These are phyloP conservation scores for Archips xylosteana DNA, from an alignment of 2,888 invertebrate species.

Conservation along the genomic window DNA sequence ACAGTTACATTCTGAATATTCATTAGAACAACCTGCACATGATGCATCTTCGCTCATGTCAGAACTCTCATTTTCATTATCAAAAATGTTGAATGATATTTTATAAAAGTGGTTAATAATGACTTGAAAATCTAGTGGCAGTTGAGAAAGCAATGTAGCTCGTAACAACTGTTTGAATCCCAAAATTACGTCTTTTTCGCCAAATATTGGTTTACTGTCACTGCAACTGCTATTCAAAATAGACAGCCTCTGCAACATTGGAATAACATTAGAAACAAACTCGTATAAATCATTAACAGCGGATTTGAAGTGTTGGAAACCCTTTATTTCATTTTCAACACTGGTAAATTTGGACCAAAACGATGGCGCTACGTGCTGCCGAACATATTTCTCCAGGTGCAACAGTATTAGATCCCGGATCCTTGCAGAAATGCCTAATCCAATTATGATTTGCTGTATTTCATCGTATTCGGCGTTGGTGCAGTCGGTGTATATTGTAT, in stretches of 20 bases:
- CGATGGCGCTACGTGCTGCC: conserved; percentile 85
- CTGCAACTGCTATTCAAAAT: conserved; percentile 77
- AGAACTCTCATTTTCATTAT: conserved; percentile 77
- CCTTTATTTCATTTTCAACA: conserved; percentile 81
- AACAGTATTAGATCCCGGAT: conserved; percentile 75
- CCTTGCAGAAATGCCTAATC: conserved; percentile 71
- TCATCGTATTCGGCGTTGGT: conserved; percentile 71
- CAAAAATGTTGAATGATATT: conserved; percentile 91
- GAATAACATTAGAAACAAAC: conserved; percentile 82
- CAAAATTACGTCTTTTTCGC: conserved; percentile 81
- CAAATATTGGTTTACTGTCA: conserved; percentile 80
- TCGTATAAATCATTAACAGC: conserved; percentile 88
- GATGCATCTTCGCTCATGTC: conserved; percentile 86
- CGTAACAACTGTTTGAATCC: conserved; percentile 88
- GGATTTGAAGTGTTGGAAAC: conserved; percentile 87
- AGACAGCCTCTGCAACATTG: conserved; percentile 84
- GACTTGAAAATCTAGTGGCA: conserved; percentile 89
- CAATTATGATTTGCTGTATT: conserved; percentile 71
- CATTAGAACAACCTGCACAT: conserved; percentile 91
- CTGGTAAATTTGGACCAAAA: conserved; percentile 89
- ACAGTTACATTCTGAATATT: conserved; percentile 85
- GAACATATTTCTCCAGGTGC: conserved; percentile 85
- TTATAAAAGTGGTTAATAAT: conserved; percentile 92
- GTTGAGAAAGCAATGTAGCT: conserved; percentile 88
- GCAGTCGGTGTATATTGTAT: conserved; percentile 70